A percentile compares a stretch with the other conserved stretches of the same genome.
Evolutionary conservation across 2,888 invertebrate genomes (phyloP).

Genomic region (Carterocephalus palaemon): DNA sequence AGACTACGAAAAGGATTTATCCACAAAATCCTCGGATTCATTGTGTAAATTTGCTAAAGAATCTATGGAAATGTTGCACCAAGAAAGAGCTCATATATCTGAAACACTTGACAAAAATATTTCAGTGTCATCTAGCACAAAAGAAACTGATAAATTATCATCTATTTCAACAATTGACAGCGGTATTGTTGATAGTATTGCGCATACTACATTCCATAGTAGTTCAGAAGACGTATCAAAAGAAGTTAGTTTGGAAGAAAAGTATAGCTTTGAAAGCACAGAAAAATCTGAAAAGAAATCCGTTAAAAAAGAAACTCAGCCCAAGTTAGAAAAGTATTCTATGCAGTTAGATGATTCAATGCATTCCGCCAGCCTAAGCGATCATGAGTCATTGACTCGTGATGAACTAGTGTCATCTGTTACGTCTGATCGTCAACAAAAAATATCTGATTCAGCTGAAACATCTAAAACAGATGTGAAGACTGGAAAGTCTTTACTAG

Average conservation of each 20-base stretch:
- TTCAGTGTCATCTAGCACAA: conserved; percentile 21
- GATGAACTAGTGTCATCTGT: conserved; percentile 2
- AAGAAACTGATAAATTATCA: conserved; percentile 36
- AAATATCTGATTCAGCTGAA: background rate
- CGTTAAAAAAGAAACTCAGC: background rate
- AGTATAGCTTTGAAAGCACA: conserved; percentile 61
- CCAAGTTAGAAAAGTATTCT: background rate
- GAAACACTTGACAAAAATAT: conserved; percentile 32
- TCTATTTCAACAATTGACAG: conserved; percentile 45
- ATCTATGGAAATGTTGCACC: conserved; percentile 41
- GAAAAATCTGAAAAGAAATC: conserved; percentile 55
- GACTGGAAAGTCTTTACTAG: conserved; percentile 28
- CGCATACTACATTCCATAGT: conserved; percentile 45
- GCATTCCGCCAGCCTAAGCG: conserved; percentile 37
- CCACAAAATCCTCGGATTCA: conserved; percentile 32
- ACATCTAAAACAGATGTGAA: conserved; percentile 3
- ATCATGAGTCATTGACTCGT: no score
- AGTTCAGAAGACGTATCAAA: conserved; percentile 69
- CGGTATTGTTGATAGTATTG: conserved; percentile 42
- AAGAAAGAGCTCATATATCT: conserved; percentile 38
- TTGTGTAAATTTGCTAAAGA: conserved; percentile 36
- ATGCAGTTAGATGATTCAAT: conserved; percentile 30
- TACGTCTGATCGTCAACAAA: background rate
- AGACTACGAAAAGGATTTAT: conserved; percentile 27
- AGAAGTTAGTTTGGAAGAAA: conserved; percentile 69